Percentiles rank a stretch among this genome's conserved stretches.
Evolutionary conservation across 2,888 invertebrate species (phyloP).

Genomic region (Torymus texanus): DNA sequence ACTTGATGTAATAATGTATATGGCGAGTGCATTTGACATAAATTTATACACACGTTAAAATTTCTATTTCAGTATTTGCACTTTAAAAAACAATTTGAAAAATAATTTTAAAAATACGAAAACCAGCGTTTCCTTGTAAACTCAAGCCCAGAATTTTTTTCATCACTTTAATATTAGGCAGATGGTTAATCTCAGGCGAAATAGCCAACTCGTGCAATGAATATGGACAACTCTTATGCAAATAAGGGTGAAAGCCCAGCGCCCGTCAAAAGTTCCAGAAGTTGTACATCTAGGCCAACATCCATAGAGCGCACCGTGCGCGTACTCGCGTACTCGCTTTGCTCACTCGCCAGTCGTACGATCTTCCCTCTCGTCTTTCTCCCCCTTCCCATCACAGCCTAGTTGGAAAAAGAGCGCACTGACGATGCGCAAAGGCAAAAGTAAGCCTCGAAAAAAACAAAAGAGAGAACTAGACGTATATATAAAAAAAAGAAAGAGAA

Average conservation of each 20-base stretch:
- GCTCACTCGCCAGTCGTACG: background rate
- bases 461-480: background rate
- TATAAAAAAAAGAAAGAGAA: background rate
- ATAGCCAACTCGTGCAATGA: background rate
- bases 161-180: background rate
- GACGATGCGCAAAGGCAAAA: background rate
- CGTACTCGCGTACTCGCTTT: background rate
- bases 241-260: conserved; percentile 4
- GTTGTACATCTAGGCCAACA: background rate
- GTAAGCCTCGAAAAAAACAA: conserved; percentile 8
- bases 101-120: no score
- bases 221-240: conserved; percentile 30
- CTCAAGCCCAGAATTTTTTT: no score
- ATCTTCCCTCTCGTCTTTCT: no score
- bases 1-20: no score
- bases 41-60: no score
- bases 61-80: no score
- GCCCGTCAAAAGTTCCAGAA: conserved; percentile 24
- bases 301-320: background rate
- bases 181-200: conserved; percentile 11
- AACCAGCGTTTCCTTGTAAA: no score
- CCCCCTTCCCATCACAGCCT: background rate
- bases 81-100: no score
- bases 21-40: no score
- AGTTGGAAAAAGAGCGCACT: background rate